Evolutionary conservation across 2,888 invertebrate species (phyloP).

Genomic region (Pyralis farinalis): DNA sequence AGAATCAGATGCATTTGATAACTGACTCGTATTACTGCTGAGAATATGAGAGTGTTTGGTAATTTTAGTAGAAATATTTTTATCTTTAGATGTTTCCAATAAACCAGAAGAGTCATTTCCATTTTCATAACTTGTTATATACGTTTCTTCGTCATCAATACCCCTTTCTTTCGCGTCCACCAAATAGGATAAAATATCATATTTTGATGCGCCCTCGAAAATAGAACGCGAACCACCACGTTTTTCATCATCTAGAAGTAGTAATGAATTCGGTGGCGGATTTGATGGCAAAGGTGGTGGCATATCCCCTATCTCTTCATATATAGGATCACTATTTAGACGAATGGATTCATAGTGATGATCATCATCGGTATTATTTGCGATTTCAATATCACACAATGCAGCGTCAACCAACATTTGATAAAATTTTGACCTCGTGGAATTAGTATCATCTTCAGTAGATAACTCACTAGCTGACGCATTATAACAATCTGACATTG

Average conservation of each 20-base stretch:
- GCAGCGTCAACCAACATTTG: constrained; percentile 87
- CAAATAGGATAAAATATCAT: constrained; percentile 93
- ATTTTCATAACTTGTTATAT: constrained; percentile 82
- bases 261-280: constrained; percentile 87
- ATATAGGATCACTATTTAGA: constrained; percentile 86
- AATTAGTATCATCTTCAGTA: constrained; percentile 83
- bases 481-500: constrained; percentile 87
- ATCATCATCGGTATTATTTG: constrained; percentile 82
- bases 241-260: constrained; percentile 85
- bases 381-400: constrained; percentile 84
- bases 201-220: constrained; percentile 92
- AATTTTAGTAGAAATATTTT: constrained; percentile 70
- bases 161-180: constrained; percentile 92
- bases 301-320: constrained; percentile 88
- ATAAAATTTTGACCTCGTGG: constrained; percentile 86
- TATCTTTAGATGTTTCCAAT: constrained; percentile 79
- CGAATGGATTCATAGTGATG: constrained; percentile 88
- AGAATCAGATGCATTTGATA: constrained; percentile 91
- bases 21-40: constrained; percentile 87
- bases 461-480: constrained; percentile 84
- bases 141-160: constrained; percentile 85
- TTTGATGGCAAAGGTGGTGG: constrained; percentile 90
- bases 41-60: constrained; percentile 53
- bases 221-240: constrained; percentile 85
- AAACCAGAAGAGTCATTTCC: constrained; percentile 73